A percentile compares a stretch with the other conserved stretches of the same genome.
phyloP scores from a whole-genome alignment of 2,797 vertebrate genomes.

The Selene dorsalis region DNA sequence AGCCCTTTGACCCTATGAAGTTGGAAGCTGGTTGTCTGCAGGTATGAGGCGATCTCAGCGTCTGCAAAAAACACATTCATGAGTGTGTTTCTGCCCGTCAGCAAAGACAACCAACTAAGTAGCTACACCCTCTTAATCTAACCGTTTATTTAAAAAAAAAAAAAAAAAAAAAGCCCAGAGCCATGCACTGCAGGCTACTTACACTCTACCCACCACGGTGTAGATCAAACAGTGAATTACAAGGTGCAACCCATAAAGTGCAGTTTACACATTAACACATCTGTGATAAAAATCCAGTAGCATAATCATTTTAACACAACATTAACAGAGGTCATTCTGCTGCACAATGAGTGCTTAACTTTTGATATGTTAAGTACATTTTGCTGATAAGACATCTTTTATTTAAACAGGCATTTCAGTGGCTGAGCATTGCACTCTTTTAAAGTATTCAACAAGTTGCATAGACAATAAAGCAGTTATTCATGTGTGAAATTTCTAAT shows the following conservation, averaged over 20 bases:
- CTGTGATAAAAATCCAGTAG: background rate
- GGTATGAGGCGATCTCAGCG: conserved; percentile 74
- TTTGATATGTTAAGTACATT: background rate
- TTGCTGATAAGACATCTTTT: background rate
- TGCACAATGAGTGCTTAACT: background rate
- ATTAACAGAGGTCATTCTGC: background rate
- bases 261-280: background rate
- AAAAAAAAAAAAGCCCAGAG: background rate
- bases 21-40: conserved; percentile 85
- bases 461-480: background rate
- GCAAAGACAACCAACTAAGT: background rate
- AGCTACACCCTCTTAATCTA: background rate
- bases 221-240: conserved; percentile 14
- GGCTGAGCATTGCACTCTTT: background rate
- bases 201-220: background rate
- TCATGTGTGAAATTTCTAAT: background rate
- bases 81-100: conserved; percentile 3
- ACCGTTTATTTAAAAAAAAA: background rate
- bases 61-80: conserved; percentile 25
- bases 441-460: background rate
- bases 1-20: conserved; percentile 85
- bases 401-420: background rate
- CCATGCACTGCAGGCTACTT: background rate
- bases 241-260: background rate
- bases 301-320: background rate